A percentile compares a stretch with the other conserved stretches of the same genome.
phyloP scores from a whole-genome alignment of 2,888 invertebrate genomes.

The Leptinotarsa juncta region DNA sequence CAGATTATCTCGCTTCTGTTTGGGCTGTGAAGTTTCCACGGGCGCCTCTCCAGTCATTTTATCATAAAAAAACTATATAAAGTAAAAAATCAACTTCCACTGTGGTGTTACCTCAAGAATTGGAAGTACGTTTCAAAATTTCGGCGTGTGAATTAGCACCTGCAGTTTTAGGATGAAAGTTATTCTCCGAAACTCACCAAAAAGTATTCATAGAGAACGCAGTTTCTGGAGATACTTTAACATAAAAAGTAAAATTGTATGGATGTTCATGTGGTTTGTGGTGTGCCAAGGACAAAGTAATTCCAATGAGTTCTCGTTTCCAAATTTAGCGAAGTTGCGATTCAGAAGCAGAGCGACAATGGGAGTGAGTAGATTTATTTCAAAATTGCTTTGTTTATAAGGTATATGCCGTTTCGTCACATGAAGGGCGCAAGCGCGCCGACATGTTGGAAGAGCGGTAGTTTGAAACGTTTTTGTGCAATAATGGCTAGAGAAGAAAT shows the following conservation, averaged over 20 bases:
- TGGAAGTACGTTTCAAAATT: no score
- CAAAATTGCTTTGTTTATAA: background rate
- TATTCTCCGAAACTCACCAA: background rate
- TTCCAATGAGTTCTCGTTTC: slow-evolving; percentile 6
- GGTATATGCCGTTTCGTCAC: no score
- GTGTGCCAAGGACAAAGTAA: background rate
- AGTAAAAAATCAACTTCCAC: no score
- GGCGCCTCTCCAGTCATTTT: no score
- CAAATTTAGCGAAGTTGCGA: background rate
- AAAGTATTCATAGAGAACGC: background rate
- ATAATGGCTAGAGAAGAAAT: no score
- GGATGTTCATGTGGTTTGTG: background rate
- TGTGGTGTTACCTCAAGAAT: no score
- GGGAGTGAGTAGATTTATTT: slow-evolving; percentile 15
- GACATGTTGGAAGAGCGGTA: no score
- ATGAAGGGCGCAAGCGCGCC: no score
- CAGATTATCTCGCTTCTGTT: no score
- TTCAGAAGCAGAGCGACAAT: slow-evolving; percentile 8
- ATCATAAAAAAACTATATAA: no score
- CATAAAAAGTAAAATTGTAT: background rate
- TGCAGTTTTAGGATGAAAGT: background rate
- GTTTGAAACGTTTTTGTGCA: no score
- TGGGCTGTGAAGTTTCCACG: no score
- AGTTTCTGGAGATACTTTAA: background rate
- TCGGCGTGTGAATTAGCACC: background rate